Percentiles rank a stretch among this genome's conserved stretches.
Conservation (phyloP, 1,140 invertebrate species). For the Drosophila ogumai region DNA sequence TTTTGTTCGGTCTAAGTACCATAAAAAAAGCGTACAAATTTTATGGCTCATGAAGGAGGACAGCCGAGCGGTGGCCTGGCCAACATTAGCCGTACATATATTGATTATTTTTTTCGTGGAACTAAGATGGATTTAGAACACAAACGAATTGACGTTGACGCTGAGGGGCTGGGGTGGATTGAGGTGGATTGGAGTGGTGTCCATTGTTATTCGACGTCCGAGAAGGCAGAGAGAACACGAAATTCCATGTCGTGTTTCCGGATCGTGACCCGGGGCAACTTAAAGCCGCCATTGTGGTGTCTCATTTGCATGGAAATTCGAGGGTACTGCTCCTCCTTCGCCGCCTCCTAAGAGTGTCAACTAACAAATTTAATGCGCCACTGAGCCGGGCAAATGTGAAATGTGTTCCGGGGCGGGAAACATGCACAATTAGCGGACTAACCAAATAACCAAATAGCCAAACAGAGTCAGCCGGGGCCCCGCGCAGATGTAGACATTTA, state of each 20-base stretch:
- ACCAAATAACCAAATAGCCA: conserved; percentile 28
- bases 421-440: conserved; percentile 56
- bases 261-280: conserved; percentile 44
- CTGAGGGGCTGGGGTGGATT: neutral
- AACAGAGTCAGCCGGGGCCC: conserved; percentile 21
- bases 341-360: conserved; percentile 47
- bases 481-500: conserved; percentile 58
- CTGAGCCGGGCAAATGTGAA: conserved; percentile 49
- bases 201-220: conserved; percentile 26
- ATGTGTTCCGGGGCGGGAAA: conserved; percentile 41
- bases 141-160: conserved; percentile 36
- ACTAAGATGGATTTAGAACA: conserved; percentile 48
- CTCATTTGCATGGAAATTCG: conserved; percentile 58
- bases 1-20: conserved; percentile 73
- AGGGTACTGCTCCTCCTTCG: conserved; percentile 3
- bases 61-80: neutral
- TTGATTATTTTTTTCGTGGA: conserved; percentile 58
- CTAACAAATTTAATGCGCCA: conserved; percentile 64
- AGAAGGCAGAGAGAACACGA: conserved; percentile 24
- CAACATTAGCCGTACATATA: conserved; percentile 58
- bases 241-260: conserved; percentile 42
- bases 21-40: conserved; percentile 73
- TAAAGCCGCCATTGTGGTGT: conserved; percentile 40
- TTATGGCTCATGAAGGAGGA: conserved; percentile 58
- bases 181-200: conserved; percentile 6